phyloP scores from a whole-genome alignment of 1,140 invertebrate genomes.

The Conus ventricosus region DNA sequence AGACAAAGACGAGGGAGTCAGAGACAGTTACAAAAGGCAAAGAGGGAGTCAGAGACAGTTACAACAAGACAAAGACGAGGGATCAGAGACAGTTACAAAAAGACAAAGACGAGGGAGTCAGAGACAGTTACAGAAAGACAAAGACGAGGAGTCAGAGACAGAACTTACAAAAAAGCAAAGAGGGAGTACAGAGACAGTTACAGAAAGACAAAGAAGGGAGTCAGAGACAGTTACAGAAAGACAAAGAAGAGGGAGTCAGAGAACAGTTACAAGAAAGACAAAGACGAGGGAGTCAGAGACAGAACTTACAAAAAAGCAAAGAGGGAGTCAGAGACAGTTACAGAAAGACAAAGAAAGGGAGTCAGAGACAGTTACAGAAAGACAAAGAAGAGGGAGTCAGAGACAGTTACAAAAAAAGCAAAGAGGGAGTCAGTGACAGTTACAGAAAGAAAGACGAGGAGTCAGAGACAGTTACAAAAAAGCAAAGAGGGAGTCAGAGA shows the following conservation, averaged over 20 bases:
- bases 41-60: neutral
- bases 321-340: neutral
- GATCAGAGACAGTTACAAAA: neutral
- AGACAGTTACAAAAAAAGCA: neutral
- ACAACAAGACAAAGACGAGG: neutral
- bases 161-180: neutral
- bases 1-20: neutral
- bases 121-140: too few relatives aligned
- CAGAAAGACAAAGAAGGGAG: neutral
- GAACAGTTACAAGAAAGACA: neutral
- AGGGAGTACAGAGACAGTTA: neutral
- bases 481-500: neutral
- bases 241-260: neutral
- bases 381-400: neutral
- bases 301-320: neutral
- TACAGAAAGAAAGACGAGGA: neutral
- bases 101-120: neutral
- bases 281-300: neutral
- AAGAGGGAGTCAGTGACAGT: neutral
- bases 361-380: neutral
- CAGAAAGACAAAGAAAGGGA: neutral
- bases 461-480: neutral
- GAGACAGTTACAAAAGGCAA: neutral
- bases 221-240: neutral
- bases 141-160: too few relatives aligned